Base-by-base conservation (phyloP, 2,113 vertebrate genomes). In the Atrichornis clamosus region DNA sequence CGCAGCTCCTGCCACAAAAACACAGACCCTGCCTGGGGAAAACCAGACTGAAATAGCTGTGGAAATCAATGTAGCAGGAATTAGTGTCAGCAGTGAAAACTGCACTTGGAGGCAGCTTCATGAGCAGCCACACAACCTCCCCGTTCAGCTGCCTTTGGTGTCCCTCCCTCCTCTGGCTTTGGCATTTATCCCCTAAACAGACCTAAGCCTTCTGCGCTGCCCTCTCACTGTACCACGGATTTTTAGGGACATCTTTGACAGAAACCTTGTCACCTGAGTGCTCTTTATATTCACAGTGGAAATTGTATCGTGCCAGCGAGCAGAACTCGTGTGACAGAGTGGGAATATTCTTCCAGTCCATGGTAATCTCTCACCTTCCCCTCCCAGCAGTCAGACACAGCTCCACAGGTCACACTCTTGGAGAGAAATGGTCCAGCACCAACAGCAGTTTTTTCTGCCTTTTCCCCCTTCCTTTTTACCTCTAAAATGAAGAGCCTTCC, bases 81-180 rank as follows among this genome's bases (percentile, higher is more conserved):
- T 69, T 13, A 39, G 20, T 2, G 35, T 3, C 47, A 32, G 41
- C 52, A 24, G 47, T 15, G 33, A 67, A 30, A 74, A n/a, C 30
- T 17, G 24, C 81, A 19, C 52, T 15, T 10, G 8, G 32, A 37
- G 21, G 70, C 68, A 81, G 35, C 50, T 27, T 12, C 15, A 32
- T 1, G 41, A 56, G 68, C 30, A 50, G 2, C 42, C 64, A 17
- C n/a, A 7, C 2, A 46, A 55, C 24, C 28, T 49, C 24, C 32
- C 24, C 33, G n/a, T 2, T 26, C 13, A 6, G 35, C 35, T 42
- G 6, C 1, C 0, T 10, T 0, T 1, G 13, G 41, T 53, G 74
- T 10, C 59, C 47, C 27, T 58, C 65, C 37, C 47, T 21, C 28
- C 30, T 20, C 49, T 1, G 1, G 3, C 52, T 3, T 22, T 15